These are phyloP conservation scores for Spisula subtruncata DNA, from an alignment of 2,888 invertebrate genomes.

Conservation along the genomic window DNA sequence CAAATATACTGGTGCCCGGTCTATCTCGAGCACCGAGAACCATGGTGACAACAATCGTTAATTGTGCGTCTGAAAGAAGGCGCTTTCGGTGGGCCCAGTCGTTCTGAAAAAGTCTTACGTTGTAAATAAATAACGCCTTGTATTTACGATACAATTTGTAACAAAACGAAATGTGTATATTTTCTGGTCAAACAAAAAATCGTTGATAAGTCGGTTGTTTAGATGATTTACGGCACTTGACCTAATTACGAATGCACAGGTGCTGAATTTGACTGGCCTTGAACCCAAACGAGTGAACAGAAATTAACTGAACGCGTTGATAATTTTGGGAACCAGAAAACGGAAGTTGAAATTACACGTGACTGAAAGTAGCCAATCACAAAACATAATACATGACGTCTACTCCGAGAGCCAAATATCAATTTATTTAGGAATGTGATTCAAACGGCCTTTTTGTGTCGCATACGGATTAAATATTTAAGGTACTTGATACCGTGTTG, in stretches of 20 bases:
- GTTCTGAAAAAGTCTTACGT: too few species aligned
- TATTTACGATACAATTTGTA: too few species aligned
- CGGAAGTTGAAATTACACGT: constrained; percentile 63
- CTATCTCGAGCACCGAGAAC: neutral
- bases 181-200: neutral
- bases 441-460: constrained; percentile 41
- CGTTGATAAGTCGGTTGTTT: neutral
- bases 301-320: neutral
- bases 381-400: constrained; percentile 71
- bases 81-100: too few species aligned
- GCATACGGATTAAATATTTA: neutral
- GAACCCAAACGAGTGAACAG: neutral
- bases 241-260: constrained; percentile 54
- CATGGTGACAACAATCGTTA: neutral
- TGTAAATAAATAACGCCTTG: too few species aligned
- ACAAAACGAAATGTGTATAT: neutral
- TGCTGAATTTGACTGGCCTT: constrained; percentile 33
- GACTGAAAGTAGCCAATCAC: constrained; percentile 56
- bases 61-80: neutral
- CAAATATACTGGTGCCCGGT: neutral
- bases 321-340: constrained; percentile 6
- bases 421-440: constrained; percentile 59
- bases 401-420: constrained; percentile 72
- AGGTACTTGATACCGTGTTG: constrained; percentile 42
- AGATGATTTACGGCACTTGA: constrained; percentile 55